Conservation (phyloP, 1,140 invertebrate species). For the Sitobion miscanthi region DNA sequence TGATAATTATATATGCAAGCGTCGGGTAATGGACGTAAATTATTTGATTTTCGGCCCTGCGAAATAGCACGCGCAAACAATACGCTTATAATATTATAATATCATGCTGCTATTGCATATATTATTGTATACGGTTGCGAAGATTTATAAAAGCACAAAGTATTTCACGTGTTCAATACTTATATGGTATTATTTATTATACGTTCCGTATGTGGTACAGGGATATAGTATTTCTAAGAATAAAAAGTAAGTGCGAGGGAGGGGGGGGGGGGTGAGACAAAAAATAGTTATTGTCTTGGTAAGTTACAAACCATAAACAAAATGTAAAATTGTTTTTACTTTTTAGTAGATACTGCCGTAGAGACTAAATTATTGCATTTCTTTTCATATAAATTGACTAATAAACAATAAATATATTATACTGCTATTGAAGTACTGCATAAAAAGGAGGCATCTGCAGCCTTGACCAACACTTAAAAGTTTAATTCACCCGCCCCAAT, state of each 20-base stretch:
- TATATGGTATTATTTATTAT: no score
- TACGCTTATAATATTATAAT: no score
- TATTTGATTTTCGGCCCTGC: no score
- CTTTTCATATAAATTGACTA: neutral
- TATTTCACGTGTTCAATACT: neutral
- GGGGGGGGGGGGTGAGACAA: neutral
- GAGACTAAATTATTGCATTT: neutral
- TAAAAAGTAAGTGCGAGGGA: accelerated
- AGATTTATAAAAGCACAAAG: neutral
- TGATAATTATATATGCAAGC: no score
- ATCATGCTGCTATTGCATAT: no score
- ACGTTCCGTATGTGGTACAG: neutral
- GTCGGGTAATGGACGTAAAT: no score
- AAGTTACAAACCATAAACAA: neutral
- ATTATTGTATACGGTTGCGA: neutral
- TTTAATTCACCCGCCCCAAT: no score
- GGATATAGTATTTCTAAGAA: no score
- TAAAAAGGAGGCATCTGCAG: neutral
- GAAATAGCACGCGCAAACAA: no score
- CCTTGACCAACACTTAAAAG: neutral
- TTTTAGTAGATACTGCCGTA: neutral
- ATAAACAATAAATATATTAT: neutral
- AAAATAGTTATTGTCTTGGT: neutral
- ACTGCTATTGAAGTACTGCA: neutral
- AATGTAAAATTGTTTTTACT: neutral